phyloP scores from a whole-genome alignment of 1,140 invertebrate genomes.

The Coenobita brevimanus region DNA sequence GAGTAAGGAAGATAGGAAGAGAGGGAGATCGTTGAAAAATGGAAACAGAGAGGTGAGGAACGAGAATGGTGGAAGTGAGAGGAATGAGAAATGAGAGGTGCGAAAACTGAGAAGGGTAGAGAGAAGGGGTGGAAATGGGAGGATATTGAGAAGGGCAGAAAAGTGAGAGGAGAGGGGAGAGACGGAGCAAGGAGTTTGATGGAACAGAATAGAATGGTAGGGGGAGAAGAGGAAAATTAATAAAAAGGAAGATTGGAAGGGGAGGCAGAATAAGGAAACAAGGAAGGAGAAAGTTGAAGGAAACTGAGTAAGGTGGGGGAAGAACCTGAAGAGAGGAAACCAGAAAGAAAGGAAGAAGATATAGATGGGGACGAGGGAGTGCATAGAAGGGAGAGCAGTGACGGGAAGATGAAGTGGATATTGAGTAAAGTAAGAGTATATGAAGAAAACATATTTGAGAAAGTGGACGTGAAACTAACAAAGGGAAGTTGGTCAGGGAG shows the following conservation, averaged over 20 bases:
- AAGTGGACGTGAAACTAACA: too few relatives aligned
- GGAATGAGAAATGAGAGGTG: too few relatives aligned
- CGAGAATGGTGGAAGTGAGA: background rate
- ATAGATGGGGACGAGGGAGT: background rate
- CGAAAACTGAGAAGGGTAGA: too few relatives aligned
- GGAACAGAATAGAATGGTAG: background rate
- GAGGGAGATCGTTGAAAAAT: background rate
- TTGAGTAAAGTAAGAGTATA: too few relatives aligned
- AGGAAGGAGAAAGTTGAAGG: background rate
- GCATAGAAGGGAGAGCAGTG: too few relatives aligned
- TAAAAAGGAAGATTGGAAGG: background rate
- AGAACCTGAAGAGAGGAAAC: background rate
- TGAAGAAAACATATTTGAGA: too few relatives aligned
- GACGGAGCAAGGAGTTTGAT: background rate
- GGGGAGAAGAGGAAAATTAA: background rate
- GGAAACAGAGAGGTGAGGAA: background rate
- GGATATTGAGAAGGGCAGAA: background rate
- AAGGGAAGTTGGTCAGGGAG: too few relatives aligned
- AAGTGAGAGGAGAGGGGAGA: background rate
- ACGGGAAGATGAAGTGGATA: too few relatives aligned
- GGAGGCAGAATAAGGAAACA: background rate
- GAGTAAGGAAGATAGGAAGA: background rate
- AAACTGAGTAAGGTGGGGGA: background rate
- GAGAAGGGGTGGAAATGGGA: background rate
- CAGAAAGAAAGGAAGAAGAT: background rate